Evolutionary conservation across 2,113 vertebrate species (phyloP), one percentile per base, ranked within the genome.

Genomic region (Calyptommatus sinebrachiatus): DNA sequence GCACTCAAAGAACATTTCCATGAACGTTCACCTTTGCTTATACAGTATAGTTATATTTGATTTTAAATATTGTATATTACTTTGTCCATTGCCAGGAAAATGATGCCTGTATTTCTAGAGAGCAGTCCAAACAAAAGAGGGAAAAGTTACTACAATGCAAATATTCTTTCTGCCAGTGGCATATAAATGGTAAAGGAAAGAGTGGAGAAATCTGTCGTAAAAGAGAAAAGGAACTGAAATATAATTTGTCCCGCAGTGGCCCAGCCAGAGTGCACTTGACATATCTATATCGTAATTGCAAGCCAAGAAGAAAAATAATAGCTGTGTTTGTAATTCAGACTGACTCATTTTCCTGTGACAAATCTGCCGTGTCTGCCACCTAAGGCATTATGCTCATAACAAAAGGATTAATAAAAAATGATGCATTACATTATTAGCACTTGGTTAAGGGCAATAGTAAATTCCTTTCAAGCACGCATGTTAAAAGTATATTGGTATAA

Each of bases 261-360:
- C 35, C 77, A 86, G 82, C 78, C 62, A 78, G 83, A 81, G 81
- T 78, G 85, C 78, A 82, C 82, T 78, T 90, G 86, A 89, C 82
- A 79, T 10, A 76, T 91, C 87, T 91, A 22, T 87, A 87, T 85
- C 84, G 60, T 86, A 90, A 83, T 86, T 85, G 79, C 76, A 88
- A 88, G 91, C 41, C 66, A 89, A 92, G 82, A 91, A 76, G 57
- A 89, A 89, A 93, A 90, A 81, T 83, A 91, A 90, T 88, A 75
- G 79, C 50, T 79, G 16, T 87, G 53, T 87, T 86, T 87, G 70
- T 84, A 84, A 78, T 83, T 80, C 50, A 85, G 85, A 87, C 84
- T 83, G 45, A 82, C 87, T 90, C 74, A 88, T 91, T 94, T 94
- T 87, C 86, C 70, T 87, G 71, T 92, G 83, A 90, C 67, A 91